These are phyloP conservation scores for Pteria penguin DNA, from an alignment of 2,888 invertebrate species.

Conservation along the genomic window DNA sequence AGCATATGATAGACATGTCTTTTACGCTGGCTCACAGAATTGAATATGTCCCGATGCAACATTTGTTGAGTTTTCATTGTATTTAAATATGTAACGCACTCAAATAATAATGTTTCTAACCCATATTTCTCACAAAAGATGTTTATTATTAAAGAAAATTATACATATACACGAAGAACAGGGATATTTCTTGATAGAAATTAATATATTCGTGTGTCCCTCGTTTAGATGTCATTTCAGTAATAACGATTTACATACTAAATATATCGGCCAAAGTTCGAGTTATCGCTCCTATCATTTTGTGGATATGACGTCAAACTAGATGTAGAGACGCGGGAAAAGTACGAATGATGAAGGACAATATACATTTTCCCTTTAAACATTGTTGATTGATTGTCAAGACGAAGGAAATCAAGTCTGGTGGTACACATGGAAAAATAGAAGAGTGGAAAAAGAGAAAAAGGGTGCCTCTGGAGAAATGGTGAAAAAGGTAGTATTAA, in stretches of 20 bases:
- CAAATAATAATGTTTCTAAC: background rate
- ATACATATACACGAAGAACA: background rate
- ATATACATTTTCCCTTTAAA: background rate
- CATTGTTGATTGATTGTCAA: too few species aligned
- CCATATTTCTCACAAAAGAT: background rate
- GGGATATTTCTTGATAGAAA: background rate
- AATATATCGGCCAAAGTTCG: background rate
- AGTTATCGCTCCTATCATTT: background rate
- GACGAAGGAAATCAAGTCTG: conserved; percentile 7
- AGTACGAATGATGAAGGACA: background rate
- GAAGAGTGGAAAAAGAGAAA: conserved; percentile 19
- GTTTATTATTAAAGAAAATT: background rate
- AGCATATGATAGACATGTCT: background rate
- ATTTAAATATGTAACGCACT: background rate
- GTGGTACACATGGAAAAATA: conserved; percentile 37
- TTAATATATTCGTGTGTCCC: background rate
- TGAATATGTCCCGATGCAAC: background rate
- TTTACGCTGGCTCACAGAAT: background rate
- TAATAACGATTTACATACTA: background rate
- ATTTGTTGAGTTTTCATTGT: background rate
- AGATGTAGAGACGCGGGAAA: background rate
- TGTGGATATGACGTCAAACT: background rate
- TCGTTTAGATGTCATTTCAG: background rate
- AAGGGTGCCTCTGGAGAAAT: conserved; percentile 5
- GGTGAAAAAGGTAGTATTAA: conserved; percentile 7